Percentiles rank a stretch among this genome's conserved stretches.
Conservation (phyloP, 2,888 invertebrate species). For the Stenurella melanura region DNA sequence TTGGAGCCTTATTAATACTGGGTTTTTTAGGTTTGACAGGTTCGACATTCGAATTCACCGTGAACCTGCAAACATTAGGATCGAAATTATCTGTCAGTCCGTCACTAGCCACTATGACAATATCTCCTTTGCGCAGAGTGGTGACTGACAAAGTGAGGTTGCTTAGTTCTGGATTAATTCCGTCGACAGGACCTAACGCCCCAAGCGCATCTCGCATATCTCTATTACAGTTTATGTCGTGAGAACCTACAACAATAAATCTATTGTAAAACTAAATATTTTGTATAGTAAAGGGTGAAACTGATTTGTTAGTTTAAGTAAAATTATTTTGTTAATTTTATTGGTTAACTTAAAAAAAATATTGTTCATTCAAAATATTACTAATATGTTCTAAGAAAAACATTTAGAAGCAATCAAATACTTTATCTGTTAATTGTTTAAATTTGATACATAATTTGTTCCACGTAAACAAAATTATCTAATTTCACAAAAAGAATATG, state of each 20-base stretch:
- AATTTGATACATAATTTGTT: no score
- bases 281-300: no score
- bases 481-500: no score
- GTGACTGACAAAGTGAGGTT: slow-evolving; percentile 91
- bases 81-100: slow-evolving; percentile 94
- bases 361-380: no score
- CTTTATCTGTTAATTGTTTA: no score
- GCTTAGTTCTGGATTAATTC: slow-evolving; percentile 88
- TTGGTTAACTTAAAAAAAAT: no score
- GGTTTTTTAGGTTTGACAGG: slow-evolving; percentile 71
- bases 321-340: no score
- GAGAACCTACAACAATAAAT: slow-evolving; percentile 77
- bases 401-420: no score
- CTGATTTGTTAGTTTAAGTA: no score
- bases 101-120: slow-evolving; percentile 92
- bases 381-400: no score
- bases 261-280: neutral
- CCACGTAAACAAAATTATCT: no score
- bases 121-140: slow-evolving; percentile 85
- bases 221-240: slow-evolving; percentile 87
- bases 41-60: slow-evolving; percentile 73
- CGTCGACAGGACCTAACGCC: slow-evolving; percentile 91
- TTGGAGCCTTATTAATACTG: slow-evolving; percentile 44
- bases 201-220: slow-evolving; percentile 94
- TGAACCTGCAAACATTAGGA: slow-evolving; percentile 92